A percentile compares a stretch with the other conserved stretches of the same genome.
phyloP scores from a whole-genome alignment of 2,113 vertebrate species.

The Pseudopodoces humilis region DNA sequence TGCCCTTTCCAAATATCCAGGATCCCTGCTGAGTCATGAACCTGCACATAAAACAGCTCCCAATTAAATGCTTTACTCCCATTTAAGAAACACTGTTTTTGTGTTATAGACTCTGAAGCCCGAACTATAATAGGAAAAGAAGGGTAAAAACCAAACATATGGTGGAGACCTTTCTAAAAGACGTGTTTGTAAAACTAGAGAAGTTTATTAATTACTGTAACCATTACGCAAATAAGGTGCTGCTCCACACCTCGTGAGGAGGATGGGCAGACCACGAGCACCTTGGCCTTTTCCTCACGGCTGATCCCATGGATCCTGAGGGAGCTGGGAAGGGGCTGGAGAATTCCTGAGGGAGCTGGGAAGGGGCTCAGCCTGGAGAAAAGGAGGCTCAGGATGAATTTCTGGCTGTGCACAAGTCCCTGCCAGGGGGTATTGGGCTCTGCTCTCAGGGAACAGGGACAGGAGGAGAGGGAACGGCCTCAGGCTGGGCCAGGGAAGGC shows the following conservation, averaged over 20 bases:
- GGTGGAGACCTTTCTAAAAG: neutral
- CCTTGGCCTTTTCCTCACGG: fast-evolving
- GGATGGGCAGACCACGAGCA: fast-evolving
- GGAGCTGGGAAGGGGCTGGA: neutral
- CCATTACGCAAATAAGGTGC: fast-evolving
- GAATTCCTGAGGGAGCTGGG: neutral
- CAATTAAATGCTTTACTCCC: neutral
- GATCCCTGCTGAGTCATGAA: neutral
- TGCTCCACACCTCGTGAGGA: neutral
- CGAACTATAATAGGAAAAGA: neutral
- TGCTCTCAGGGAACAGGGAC: neutral
- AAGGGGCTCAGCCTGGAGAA: neutral
- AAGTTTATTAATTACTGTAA: neutral
- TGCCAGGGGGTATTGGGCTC: fast-evolving
- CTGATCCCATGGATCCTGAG: neutral
- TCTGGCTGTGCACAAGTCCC: neutral
- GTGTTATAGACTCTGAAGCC: neutral
- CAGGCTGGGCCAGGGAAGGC: neutral
- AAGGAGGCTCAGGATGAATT: fast-evolving
- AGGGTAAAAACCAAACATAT: neutral
- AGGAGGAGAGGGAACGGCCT: neutral
- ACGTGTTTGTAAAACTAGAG: neutral
- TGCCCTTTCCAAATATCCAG: neutral
- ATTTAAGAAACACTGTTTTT: neutral
- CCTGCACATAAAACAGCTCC: neutral